Percentiles rank a stretch among this genome's conserved stretches.
Conservation (phyloP, 2,888 invertebrate genomes). For the Myopa tessellatipennis region DNA sequence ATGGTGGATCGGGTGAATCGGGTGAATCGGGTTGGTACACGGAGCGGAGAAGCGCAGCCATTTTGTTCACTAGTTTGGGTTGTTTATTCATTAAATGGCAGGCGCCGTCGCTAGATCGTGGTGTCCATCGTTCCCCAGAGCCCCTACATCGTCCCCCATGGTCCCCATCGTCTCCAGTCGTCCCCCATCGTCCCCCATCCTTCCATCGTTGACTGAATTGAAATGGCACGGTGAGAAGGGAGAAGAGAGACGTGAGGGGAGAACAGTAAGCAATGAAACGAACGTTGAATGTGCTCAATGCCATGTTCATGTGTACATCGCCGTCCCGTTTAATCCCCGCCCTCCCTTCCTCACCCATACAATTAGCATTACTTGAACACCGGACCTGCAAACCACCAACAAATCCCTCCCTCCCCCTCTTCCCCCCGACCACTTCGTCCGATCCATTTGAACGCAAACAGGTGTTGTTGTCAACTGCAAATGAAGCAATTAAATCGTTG, state of each 20-base stretch:
- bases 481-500: slow-evolving; percentile 43
- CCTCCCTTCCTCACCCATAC: too few relatives aligned
- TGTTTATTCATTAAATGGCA: slow-evolving; percentile 3
- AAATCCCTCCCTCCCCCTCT: not conserved
- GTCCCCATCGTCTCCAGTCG: not conserved
- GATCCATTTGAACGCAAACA: not conserved
- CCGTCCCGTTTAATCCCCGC: too few relatives aligned
- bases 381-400: too few relatives aligned
- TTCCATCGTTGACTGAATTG: slow-evolving; percentile 3
- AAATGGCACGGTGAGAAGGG: not conserved
- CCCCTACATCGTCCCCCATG: too few relatives aligned
- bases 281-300: too few relatives aligned
- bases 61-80: slow-evolving; percentile 23
- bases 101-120: not conserved
- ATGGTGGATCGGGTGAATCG: too few relatives aligned
- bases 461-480: slow-evolving; percentile 27
- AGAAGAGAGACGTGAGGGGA: too few relatives aligned
- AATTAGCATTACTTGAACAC: not conserved
- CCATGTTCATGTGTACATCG: too few relatives aligned
- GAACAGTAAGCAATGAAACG: too few relatives aligned
- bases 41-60: not conserved
- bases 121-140: too few relatives aligned
- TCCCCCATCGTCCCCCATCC: too few relatives aligned
- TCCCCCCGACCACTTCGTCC: not conserved
- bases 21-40: not conserved